phyloP scores from a whole-genome alignment of 2,888 invertebrate genomes.

The Callyntrura guangdongensis region DNA sequence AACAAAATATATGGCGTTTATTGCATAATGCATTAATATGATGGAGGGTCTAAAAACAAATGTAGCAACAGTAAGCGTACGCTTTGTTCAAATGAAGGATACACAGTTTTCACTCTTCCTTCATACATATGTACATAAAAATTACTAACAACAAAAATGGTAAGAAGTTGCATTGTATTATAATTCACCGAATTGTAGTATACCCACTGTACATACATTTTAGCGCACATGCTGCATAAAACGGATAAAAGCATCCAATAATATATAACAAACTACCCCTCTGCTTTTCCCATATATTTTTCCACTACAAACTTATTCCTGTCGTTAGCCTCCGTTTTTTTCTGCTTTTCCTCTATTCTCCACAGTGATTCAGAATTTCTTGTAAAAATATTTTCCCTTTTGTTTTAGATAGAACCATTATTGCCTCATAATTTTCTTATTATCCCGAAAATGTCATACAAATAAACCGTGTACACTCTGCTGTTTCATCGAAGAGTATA shows the following conservation, averaged over 20 bases:
- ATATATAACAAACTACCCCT: constrained; percentile 28
- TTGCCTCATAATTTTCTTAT: constrained; percentile 26
- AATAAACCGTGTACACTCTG: too few relatives aligned
- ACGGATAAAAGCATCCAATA: constrained; percentile 26
- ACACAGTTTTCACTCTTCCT: not conserved
- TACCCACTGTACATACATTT: not conserved
- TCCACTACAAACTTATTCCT: constrained; percentile 31
- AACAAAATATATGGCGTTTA: constrained; percentile 58
- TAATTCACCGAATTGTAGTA: not conserved
- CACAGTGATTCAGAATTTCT: not conserved
- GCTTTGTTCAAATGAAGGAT: too few relatives aligned
- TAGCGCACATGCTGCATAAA: not conserved
- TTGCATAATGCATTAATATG: constrained; percentile 10
- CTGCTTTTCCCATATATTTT: constrained; percentile 22
- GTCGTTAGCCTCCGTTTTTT: constrained; percentile 12
- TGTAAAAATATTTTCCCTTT: constrained; percentile 41
- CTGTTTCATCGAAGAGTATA: too few relatives aligned
- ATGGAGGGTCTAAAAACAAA: not conserved
- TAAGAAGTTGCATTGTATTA: not conserved
- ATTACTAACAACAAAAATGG: not conserved
- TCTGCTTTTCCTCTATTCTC: not conserved
- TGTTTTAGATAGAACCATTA: constrained; percentile 36
- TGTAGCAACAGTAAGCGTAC: too few relatives aligned
- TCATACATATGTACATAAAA: not conserved
- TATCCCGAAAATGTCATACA: not conserved